These are phyloP conservation scores for Lepidocyrtoides sp. DNA, from an alignment of 2,888 invertebrate species.

Conservation along the genomic window DNA sequence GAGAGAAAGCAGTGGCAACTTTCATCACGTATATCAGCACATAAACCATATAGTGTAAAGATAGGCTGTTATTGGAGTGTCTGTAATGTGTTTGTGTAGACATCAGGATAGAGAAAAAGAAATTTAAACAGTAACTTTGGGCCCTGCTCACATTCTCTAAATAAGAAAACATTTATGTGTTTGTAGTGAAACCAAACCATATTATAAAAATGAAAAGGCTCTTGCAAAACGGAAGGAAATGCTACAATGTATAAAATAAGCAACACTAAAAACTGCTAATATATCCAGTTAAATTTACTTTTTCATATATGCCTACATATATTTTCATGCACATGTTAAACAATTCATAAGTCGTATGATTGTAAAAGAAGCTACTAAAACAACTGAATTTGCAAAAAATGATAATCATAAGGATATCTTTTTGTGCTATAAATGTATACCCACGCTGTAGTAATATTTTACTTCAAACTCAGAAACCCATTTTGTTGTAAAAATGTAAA, in stretches of 20 bases:
- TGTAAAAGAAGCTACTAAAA: neutral
- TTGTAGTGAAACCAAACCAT: neutral
- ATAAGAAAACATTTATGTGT: neutral
- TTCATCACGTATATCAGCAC: constrained; percentile 4
- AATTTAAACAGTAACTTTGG: neutral
- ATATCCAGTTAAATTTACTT: too few species aligned
- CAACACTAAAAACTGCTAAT: neutral
- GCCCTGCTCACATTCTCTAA: neutral
- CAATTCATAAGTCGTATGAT: neutral
- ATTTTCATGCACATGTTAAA: too few species aligned
- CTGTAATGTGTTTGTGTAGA: neutral
- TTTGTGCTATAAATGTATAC: neutral
- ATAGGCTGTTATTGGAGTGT: too few species aligned
- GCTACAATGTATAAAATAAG: neutral
- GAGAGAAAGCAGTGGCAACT: neutral
- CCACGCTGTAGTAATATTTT: too few species aligned
- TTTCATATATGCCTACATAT: too few species aligned
- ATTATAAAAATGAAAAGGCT: neutral
- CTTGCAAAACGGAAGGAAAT: constrained; percentile 8
- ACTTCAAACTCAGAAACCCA: too few species aligned
- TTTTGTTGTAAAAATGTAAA: too few species aligned
- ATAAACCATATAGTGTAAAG: neutral
- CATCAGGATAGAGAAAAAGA: neutral
- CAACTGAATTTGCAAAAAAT: neutral
- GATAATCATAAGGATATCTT: too few species aligned